Percentiles rank a stretch among this genome's conserved stretches.
phyloP scores from a whole-genome alignment of 37 sponge, comb jelly and placozoan genomes.

The Agelas oroides region DNA sequence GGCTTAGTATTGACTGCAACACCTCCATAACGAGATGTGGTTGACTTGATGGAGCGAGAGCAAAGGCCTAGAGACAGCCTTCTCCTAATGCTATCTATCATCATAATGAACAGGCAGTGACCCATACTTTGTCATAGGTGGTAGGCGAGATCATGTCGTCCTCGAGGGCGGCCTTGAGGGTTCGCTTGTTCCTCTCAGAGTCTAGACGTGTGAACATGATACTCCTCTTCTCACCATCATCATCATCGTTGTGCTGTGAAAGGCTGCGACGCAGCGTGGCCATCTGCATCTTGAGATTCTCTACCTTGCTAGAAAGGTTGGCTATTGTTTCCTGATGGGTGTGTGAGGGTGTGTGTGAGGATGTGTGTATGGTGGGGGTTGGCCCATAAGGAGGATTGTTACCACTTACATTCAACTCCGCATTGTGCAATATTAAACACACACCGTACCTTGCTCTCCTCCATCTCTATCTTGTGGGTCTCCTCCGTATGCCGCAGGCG shows the following conservation, averaged over 20 bases:
- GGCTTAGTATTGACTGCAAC: not conserved
- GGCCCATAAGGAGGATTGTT: no score
- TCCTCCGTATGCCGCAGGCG: constrained; percentile 30
- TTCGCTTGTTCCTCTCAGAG: constrained; percentile 47
- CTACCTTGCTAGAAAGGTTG: constrained; percentile 36
- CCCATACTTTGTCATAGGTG: no score
- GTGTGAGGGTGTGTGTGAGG: no score
- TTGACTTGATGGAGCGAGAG: no score
- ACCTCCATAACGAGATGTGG: no score
- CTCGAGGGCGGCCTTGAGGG: constrained; percentile 46
- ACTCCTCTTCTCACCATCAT: not conserved
- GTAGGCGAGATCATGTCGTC: not conserved
- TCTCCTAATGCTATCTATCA: no score
- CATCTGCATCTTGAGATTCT: constrained; percentile 48
- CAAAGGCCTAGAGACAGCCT: no score
- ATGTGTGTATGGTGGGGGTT: no score
- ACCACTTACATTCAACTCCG: no score
- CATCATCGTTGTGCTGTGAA: not conserved
- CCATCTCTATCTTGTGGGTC: constrained; percentile 30
- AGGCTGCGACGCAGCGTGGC: constrained; percentile 16
- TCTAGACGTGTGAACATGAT: constrained; percentile 83
- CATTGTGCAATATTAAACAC: no score
- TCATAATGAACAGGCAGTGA: no score
- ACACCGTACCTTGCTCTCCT: constrained; percentile 26
- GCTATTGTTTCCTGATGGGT: constrained; percentile 55